Percentiles rank a stretch among this genome's conserved stretches.
Evolutionary conservation across 2,797 vertebrate genomes (phyloP).

Genomic region (Tokudaia muenninki): DNA sequence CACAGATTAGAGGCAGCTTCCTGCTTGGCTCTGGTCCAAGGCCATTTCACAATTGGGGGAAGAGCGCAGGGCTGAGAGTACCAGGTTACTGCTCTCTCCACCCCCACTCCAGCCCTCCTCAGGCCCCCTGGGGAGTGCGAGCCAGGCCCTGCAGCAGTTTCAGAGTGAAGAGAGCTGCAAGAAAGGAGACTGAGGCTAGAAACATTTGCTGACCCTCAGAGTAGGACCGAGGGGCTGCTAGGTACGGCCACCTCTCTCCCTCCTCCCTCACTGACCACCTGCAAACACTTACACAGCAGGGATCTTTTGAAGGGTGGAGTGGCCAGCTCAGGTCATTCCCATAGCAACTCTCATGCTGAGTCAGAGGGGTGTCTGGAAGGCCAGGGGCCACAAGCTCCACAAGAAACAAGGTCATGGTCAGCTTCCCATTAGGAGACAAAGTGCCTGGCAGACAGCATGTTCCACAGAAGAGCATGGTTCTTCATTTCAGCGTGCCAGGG

Average conservation of each 20-base stretch:
- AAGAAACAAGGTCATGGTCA: not conserved
- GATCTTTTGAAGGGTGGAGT: not conserved
- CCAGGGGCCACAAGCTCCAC: not conserved
- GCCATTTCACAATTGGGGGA: constrained; percentile 89
- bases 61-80: constrained; percentile 82
- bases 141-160: not conserved
- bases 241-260: not conserved
- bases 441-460: not conserved
- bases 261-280: not conserved
- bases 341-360: not conserved
- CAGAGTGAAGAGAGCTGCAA: not conserved
- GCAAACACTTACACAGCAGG: not conserved
- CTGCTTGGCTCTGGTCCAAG: constrained; percentile 88
- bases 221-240: not conserved
- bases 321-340: not conserved
- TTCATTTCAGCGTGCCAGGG: not conserved
- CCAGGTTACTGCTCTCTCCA: constrained; percentile 56
- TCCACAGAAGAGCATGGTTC: not conserved
- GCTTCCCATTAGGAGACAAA: constrained; percentile 21
- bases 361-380: constrained; percentile 44
- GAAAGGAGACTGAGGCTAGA: not conserved
- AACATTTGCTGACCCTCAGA: not conserved
- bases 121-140: not conserved
- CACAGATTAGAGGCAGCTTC: constrained; percentile 83
- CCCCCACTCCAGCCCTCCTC: not conserved